phyloP scores from a whole-genome alignment of 2,113 vertebrate genomes.

The Erpornis zantholeuca region DNA sequence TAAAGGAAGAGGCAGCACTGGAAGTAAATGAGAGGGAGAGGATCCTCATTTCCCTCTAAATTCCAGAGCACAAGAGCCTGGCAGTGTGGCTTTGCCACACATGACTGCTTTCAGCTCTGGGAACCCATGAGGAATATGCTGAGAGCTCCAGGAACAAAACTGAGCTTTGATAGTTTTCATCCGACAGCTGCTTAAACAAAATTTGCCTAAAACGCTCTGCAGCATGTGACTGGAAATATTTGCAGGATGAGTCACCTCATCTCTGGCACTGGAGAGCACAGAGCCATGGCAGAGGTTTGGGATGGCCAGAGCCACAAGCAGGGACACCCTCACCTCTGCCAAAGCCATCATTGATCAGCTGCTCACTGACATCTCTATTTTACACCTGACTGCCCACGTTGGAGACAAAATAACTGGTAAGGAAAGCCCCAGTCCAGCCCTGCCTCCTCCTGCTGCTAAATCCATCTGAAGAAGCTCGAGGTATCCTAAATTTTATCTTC shows the following conservation, averaged over 20 bases:
- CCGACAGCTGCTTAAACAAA: constrained; percentile 62
- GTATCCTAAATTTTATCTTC: background rate
- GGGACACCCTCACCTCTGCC: background rate
- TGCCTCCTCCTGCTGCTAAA: background rate
- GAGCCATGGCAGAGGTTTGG: background rate
- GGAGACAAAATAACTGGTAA: background rate
- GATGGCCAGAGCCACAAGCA: background rate
- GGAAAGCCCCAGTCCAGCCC: background rate
- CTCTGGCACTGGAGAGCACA: accelerated
- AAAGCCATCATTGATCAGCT: background rate
- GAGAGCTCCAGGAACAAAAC: constrained; percentile 72
- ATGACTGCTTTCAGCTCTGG: constrained; percentile 72
- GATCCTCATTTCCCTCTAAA: constrained; percentile 39
- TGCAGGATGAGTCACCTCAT: background rate
- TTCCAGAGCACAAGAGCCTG: constrained; percentile 29
- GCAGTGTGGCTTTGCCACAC: constrained; percentile 64
- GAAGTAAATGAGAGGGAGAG: constrained; percentile 32
- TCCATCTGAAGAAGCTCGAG: background rate
- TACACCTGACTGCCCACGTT: accelerated
- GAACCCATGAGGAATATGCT: constrained; percentile 74
- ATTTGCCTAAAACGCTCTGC: constrained; percentile 14
- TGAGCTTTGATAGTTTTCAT: constrained; percentile 75
- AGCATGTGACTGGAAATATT: constrained; percentile 71
- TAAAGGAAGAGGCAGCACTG: background rate
- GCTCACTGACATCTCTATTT: accelerated